Evolutionary conservation across 2,888 invertebrate genomes (phyloP).

Genomic region (Agrochola macilenta): DNA sequence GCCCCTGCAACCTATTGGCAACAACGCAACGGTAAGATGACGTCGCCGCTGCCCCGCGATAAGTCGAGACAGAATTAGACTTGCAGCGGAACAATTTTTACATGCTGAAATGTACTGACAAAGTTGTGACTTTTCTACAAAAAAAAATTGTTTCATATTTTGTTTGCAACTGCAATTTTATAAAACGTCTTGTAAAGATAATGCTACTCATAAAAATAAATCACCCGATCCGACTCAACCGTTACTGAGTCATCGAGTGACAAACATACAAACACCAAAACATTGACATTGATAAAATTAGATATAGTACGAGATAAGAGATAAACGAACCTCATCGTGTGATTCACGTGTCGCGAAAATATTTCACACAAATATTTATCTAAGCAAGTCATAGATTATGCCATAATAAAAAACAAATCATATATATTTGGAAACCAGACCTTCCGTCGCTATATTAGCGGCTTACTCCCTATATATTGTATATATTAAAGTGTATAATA

Average conservation of each 20-base stretch:
- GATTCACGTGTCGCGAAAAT: constrained; percentile 26
- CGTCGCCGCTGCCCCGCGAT: too few species aligned
- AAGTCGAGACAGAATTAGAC: background rate
- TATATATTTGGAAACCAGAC: constrained; percentile 23
- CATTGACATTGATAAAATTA: constrained; percentile 1
- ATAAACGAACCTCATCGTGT: constrained; percentile 11
- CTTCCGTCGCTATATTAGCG: constrained; percentile 21
- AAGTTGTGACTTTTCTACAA: background rate
- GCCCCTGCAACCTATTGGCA: too few species aligned
- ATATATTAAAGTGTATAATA: background rate
- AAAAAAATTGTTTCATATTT: background rate
- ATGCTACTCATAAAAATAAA: background rate
- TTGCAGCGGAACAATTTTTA: background rate
- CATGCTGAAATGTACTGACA: background rate
- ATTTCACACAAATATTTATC: constrained; percentile 12
- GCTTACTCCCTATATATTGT: background rate
- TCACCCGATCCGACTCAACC: background rate
- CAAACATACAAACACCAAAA: constrained; percentile 5
- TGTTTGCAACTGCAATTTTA: background rate
- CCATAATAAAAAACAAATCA: constrained; percentile 34
- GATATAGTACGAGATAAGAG: constrained; percentile 12
- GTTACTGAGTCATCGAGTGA: background rate
- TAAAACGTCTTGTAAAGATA: background rate
- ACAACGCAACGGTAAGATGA: too few species aligned
- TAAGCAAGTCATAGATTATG: constrained; percentile 9